Evolutionary conservation across 2,113 vertebrate species (phyloP).

Genomic region (Acrocephalus arundinaceus): DNA sequence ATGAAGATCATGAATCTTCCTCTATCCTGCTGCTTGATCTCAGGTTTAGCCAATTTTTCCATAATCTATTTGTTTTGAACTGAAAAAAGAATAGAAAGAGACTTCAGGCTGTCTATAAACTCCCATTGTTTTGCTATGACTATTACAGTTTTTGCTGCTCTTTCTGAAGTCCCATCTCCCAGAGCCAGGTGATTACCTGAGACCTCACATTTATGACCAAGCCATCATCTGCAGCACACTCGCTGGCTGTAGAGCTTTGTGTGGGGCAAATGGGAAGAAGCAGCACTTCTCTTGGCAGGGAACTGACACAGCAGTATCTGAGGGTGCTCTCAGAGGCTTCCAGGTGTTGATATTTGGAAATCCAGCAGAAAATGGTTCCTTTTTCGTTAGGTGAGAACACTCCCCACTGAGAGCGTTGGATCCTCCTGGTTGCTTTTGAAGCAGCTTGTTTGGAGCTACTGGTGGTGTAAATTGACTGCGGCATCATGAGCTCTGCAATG

Average conservation of each 20-base stretch:
- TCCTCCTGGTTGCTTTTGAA: slow-evolving; percentile 10
- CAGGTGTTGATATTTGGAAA: neutral
- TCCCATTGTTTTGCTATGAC: neutral
- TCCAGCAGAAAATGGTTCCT: neutral
- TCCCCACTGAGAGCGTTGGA: neutral
- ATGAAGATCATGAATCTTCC: neutral
- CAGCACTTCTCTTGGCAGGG: neutral
- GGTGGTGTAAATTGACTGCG: neutral
- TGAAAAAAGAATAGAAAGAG: neutral
- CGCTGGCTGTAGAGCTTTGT: neutral
- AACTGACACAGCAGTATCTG: neutral
- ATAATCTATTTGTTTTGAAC: neutral
- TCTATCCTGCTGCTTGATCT: neutral
- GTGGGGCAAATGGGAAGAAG: neutral
- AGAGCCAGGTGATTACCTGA: neutral
- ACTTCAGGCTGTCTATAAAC: neutral
- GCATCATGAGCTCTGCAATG: neutral
- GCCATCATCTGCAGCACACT: neutral
- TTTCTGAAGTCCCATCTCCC: neutral
- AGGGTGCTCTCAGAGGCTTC: neutral
- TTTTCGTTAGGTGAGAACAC: neutral
- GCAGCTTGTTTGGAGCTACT: neutral
- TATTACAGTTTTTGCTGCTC: neutral
- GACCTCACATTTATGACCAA: neutral
- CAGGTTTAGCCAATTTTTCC: neutral